Percentiles rank a stretch among this genome's conserved stretches.
Evolutionary conservation across 2,888 invertebrate species (phyloP).

Genomic region (Neelides folsomi): DNA sequence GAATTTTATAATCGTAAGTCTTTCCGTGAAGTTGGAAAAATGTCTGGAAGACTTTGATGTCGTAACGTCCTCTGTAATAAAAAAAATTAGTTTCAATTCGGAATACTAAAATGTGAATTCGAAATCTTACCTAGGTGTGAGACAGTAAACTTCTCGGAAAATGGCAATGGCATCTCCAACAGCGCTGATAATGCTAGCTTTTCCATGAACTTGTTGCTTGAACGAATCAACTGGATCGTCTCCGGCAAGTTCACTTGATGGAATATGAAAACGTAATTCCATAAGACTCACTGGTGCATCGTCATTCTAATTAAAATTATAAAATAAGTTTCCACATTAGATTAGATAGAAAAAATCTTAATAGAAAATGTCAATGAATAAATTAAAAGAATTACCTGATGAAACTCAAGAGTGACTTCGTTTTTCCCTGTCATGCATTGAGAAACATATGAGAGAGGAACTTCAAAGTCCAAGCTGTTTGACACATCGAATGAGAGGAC

Average conservation of each 20-base stretch:
- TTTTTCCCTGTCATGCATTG: conserved; percentile 93
- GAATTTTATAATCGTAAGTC: conserved; percentile 99
- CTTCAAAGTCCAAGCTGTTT: conserved; percentile 77
- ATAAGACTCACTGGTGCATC: conserved; percentile 92
- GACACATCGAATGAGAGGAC: conserved; percentile 66
- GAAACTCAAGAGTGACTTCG: conserved; percentile 95
- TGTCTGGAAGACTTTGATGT: conserved; percentile 83
- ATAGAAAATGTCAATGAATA: neutral
- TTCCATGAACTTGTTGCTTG: conserved; percentile 89
- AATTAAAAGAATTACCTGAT: conserved; percentile 50
- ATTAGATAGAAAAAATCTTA: no score
- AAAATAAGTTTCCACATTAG: no score
- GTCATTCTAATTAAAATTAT: conserved; percentile 75
- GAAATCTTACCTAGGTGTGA: conserved; percentile 72
- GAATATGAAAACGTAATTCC: conserved; percentile 97
- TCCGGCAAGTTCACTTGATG: conserved; percentile 69
- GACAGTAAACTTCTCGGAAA: conserved; percentile 91
- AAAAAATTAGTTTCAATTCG: conserved; percentile 37
- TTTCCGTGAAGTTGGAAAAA: conserved; percentile 91
- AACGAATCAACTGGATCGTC: conserved; percentile 96
- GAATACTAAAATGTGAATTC: neutral
- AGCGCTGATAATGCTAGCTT: conserved; percentile 93
- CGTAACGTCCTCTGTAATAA: conserved; percentile 78
- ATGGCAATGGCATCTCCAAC: conserved; percentile 96
- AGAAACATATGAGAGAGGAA: conserved; percentile 88